Evolutionary conservation across 2,113 vertebrate genomes (phyloP).

Genomic region (Jaculus jaculus): DNA sequence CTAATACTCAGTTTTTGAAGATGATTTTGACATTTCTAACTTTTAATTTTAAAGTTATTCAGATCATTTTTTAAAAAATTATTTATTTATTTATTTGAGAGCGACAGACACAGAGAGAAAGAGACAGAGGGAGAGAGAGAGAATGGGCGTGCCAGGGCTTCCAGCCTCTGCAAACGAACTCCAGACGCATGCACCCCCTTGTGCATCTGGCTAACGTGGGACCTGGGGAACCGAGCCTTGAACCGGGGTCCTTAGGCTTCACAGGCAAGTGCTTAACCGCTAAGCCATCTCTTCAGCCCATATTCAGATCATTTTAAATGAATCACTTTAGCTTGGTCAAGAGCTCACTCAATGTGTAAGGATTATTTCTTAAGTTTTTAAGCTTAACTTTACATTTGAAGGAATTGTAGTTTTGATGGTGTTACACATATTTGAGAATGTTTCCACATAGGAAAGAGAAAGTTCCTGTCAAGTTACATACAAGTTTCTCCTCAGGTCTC

Average conservation of each 20-base stretch:
- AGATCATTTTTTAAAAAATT: conserved; percentile 11
- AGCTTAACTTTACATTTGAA: not conserved
- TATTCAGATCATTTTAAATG: not conserved
- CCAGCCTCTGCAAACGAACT: too few relatives aligned
- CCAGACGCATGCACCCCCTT: too few relatives aligned
- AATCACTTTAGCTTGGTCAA: not conserved
- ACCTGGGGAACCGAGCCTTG: too few relatives aligned
- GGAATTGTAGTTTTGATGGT: not conserved
- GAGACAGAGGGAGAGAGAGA: too few relatives aligned
- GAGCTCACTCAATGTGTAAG: not conserved
- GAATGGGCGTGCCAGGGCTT: too few relatives aligned
- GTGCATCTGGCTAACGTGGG: too few relatives aligned
- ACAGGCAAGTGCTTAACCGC: too few relatives aligned
- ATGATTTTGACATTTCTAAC: conserved; percentile 3
- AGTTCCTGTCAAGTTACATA: not conserved
- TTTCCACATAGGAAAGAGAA: not conserved
- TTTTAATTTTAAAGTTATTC: not conserved
- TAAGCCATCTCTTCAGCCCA: too few relatives aligned
- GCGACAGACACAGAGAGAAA: too few relatives aligned
- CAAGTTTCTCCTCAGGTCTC: not conserved
- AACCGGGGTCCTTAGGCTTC: too few relatives aligned
- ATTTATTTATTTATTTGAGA: too few relatives aligned
- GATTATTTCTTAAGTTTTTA: not conserved
- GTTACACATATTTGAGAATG: not conserved
- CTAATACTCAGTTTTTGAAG: not conserved